These are phyloP conservation scores for Eupelmus urozonus DNA, from an alignment of 2,888 invertebrate genomes.

Conservation along the genomic window DNA sequence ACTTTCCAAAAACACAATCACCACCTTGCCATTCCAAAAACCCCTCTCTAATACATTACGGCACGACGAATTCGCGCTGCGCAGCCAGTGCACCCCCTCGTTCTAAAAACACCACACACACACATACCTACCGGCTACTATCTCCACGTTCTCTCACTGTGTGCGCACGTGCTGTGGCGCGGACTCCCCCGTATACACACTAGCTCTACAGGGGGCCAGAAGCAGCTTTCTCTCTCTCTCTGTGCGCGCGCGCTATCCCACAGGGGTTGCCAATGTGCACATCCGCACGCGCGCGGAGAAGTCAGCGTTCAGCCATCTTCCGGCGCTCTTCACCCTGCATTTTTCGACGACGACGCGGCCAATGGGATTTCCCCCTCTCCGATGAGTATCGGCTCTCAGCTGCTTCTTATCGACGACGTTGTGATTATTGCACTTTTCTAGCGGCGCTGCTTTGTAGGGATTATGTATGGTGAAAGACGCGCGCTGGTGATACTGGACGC, in stretches of 20 bases:
- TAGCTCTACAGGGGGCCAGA: constrained; percentile 9
- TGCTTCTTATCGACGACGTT: neutral
- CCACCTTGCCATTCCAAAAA: too few species aligned
- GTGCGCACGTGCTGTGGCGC: constrained; percentile 56
- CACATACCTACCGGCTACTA: constrained; percentile 28
- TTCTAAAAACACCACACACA: neutral
- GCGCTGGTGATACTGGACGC: too few species aligned
- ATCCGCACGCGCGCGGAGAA: too few species aligned
- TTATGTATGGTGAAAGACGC: too few species aligned
- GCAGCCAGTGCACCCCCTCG: neutral
- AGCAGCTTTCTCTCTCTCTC: neutral
- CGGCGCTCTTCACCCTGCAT: neutral
- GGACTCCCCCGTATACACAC: too few species aligned
- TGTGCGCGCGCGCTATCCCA: neutral
- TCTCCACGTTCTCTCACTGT: neutral
- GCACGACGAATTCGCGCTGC: neutral
- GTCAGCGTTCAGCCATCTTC: constrained; percentile 41
- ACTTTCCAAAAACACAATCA: too few species aligned
- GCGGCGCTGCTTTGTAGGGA: too few species aligned
- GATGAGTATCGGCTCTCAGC: neutral
- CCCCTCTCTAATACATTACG: neutral
- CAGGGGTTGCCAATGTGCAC: constrained; percentile 17
- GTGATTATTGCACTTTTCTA: constrained; percentile 1
- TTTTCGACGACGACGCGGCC: neutral
- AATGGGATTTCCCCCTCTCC: too few species aligned